Evolutionary conservation across 2,113 vertebrate genomes (phyloP).

Genomic region (Marcusenius ussheri): DNA sequence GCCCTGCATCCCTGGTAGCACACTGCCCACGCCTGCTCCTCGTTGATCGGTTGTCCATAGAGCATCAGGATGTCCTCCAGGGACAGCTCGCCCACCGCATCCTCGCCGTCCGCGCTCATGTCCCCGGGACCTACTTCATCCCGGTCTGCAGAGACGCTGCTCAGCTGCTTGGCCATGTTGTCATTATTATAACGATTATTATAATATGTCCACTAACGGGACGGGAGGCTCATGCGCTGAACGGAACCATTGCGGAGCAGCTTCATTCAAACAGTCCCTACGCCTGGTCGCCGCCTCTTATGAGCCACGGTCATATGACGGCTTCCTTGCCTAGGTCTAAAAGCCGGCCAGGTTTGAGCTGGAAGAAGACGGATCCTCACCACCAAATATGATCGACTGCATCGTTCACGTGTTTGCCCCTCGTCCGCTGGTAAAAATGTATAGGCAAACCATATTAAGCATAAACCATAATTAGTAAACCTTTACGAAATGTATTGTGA

Average conservation of each 20-base stretch:
- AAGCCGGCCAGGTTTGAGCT: conserved; percentile 17
- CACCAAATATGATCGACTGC: neutral
- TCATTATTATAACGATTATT: conserved; percentile 20
- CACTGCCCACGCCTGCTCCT: conserved; percentile 96
- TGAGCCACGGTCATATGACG: conserved; percentile 32
- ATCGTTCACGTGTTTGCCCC: neutral
- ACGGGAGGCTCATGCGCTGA: neutral
- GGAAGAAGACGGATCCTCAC: neutral
- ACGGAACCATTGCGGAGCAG: neutral
- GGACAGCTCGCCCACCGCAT: conserved; percentile 64
- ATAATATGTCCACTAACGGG: neutral
- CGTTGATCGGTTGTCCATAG: conserved; percentile 91
- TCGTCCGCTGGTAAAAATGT: neutral
- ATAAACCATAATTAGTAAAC: neutral
- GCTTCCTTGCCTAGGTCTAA: conserved; percentile 42
- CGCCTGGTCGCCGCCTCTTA: conserved; percentile 26
- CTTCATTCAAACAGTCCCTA: conserved; percentile 17
- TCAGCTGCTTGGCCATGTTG: conserved; percentile 53
- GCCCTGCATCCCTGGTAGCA: conserved; percentile 83
- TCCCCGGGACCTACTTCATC: conserved; percentile 38
- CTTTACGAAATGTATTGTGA: neutral
- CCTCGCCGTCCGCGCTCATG: conserved; percentile 46
- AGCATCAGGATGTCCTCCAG: conserved; percentile 79
- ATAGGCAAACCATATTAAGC: neutral
- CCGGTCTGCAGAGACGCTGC: conserved; percentile 20